phyloP scores from a whole-genome alignment of 2,113 vertebrate genomes.

The Pseudopipra pipra region DNA sequence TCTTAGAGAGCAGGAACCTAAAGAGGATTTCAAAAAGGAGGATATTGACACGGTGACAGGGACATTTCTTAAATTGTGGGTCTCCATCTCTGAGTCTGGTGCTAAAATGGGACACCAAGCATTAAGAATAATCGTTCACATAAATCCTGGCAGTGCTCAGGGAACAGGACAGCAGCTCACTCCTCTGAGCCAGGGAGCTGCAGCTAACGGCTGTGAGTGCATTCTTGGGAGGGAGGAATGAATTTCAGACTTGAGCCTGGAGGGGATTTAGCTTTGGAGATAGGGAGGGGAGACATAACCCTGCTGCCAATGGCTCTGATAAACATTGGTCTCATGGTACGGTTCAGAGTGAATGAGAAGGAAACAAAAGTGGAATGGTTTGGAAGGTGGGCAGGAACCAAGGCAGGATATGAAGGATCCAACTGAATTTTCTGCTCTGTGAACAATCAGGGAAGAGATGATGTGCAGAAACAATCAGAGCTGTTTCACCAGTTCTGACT shows the following conservation, averaged over 20 bases:
- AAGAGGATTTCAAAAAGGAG: not conserved
- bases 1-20: not conserved
- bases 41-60: not conserved
- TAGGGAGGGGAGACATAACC: not conserved
- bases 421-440: not conserved
- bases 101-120: not conserved
- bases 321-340: not conserved
- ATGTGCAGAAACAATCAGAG: not conserved
- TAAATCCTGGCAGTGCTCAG: not conserved
- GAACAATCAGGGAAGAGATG: not conserved
- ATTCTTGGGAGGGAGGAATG: fast-evolving
- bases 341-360: not conserved
- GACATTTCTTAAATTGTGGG: not conserved
- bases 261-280: not conserved
- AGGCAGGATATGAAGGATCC: not conserved
- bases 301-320: not conserved
- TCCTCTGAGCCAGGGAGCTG: not conserved
- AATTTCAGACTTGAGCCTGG: not conserved
- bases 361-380: not conserved
- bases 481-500: not conserved
- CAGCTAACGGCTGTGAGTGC: fast-evolving
- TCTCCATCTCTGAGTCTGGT: not conserved
- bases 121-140: not conserved
- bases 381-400: not conserved
- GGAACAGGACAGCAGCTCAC: not conserved